Conservation (phyloP, 2,888 invertebrate species). For the Pseudococcus jackbeardsleyi region DNA sequence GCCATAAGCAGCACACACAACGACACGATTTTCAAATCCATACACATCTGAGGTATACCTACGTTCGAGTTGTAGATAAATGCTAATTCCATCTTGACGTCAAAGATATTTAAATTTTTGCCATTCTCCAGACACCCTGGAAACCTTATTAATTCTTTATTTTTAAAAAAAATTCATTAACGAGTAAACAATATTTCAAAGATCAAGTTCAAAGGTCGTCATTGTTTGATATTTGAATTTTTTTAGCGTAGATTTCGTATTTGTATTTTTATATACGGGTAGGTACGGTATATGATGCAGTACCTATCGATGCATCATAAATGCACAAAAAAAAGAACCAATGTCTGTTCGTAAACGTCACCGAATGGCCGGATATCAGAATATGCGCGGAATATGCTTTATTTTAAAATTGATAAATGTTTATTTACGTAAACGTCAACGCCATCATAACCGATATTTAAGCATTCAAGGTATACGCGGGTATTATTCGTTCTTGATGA, state of each 20-base stretch:
- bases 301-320: constrained; percentile 23
- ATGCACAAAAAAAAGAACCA: constrained; percentile 11
- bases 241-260: background rate
- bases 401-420: constrained; percentile 7
- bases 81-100: constrained; percentile 38
- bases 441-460: constrained; percentile 34
- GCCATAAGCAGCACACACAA: background rate
- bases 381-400: background rate
- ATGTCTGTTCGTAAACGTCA: background rate
- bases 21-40: background rate
- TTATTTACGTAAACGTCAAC: background rate
- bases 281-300: background rate
- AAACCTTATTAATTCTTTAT: constrained; percentile 24
- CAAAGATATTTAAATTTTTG: constrained; percentile 35
- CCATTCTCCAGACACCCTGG: constrained; percentile 28
- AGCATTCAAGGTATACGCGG: background rate
- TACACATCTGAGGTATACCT: background rate
- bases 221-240: constrained; percentile 14
- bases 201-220: constrained; percentile 50
- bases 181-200: constrained; percentile 7
- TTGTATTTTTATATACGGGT: background rate
- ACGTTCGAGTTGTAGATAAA: constrained; percentile 26
- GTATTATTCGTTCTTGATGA: no score
- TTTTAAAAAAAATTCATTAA: constrained; percentile 32
- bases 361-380: constrained; percentile 32